phyloP scores from a whole-genome alignment of 1,140 invertebrate species.

The Metaphire vulgaris region DNA sequence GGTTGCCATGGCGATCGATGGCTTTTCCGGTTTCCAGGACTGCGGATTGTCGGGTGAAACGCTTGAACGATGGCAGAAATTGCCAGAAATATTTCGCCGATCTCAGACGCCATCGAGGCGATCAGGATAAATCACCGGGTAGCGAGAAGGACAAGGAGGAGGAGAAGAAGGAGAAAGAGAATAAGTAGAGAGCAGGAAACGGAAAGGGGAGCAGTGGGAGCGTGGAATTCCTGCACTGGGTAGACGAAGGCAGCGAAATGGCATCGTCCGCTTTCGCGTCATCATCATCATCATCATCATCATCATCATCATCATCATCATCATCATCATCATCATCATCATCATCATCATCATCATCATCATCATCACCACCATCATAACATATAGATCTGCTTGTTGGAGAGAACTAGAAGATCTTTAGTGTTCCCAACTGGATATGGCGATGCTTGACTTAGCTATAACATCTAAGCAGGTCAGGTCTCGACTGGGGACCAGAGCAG shows the following conservation, averaged over 20 bases:
- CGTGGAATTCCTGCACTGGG: background rate
- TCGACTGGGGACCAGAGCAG: background rate
- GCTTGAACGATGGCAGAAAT: background rate
- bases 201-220: background rate
- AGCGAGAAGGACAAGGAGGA: background rate
- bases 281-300: no score
- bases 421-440: no score
- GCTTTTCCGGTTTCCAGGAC: no score
- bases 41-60: background rate
- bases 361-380: no score
- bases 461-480: background rate
- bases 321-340: no score
- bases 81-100: background rate
- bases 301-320: no score
- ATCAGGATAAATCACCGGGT: background rate
- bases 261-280: background rate
- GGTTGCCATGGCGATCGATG: background rate
- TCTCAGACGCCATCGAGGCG: background rate
- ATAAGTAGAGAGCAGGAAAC: background rate
- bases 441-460: no score
- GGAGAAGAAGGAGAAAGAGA: background rate
- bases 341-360: no score
- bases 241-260: background rate
- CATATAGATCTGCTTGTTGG: no score
- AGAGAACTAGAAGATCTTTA: no score